phyloP scores from a whole-genome alignment of 2,113 vertebrate genomes.

The Mionectes macconnelli region DNA sequence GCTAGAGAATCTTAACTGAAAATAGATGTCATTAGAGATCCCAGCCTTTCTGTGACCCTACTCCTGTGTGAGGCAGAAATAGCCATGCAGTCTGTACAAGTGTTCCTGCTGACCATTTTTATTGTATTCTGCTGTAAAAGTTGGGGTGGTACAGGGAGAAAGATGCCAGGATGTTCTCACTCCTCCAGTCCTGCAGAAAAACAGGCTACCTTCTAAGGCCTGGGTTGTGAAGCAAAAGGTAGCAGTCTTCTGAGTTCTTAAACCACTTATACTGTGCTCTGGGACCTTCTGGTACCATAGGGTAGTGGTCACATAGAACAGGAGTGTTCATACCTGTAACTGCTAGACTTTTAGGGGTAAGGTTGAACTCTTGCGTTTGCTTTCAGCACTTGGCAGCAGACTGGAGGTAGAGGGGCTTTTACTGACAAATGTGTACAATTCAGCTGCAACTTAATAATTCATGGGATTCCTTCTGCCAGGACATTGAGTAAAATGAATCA shows the following conservation, averaged over 20 bases:
- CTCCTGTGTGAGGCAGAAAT: not conserved
- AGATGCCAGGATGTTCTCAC: not conserved
- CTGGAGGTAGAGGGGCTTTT: not conserved
- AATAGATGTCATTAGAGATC: slow-evolving; percentile 59
- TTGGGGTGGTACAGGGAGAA: not conserved
- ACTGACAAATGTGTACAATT: not conserved
- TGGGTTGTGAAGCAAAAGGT: not conserved
- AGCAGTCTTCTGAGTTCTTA: not conserved
- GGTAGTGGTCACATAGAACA: not conserved
- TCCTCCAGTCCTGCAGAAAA: not conserved
- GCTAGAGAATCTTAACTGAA: slow-evolving; percentile 48
- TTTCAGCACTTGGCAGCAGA: not conserved
- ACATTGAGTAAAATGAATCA: not conserved
- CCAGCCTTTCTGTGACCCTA: slow-evolving; percentile 19
- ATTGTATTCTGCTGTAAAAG: not conserved
- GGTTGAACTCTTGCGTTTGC: not conserved
- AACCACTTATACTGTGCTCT: not conserved
- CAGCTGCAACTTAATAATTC: not conserved
- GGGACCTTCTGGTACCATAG: not conserved
- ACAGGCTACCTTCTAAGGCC: not conserved
- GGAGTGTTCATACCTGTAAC: not conserved
- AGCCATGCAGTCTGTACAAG: not conserved
- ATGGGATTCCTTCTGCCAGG: not conserved
- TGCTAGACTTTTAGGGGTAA: not conserved
- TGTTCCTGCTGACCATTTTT: not conserved